Evolutionary conservation across 2,888 invertebrate species (phyloP), one percentile per base, ranked within the genome.

Genomic region (Nasonia oneida): DNA sequence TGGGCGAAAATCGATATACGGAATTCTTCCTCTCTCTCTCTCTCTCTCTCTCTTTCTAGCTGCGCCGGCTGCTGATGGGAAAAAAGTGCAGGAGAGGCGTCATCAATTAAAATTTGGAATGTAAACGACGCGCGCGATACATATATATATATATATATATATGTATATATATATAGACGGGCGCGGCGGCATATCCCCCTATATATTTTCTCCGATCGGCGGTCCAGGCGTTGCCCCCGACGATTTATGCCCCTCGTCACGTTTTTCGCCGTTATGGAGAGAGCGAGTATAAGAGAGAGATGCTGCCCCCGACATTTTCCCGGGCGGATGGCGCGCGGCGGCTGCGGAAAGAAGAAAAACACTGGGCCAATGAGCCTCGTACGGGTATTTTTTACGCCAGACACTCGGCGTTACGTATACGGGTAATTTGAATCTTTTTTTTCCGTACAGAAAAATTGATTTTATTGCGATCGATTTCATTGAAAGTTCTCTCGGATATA

Each of bases 41-140:
- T 23, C 23, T 23, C 53, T 79, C 78, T 29, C 29, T 29, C 29
- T 29, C 29, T 29, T 1, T 29, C 29, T 29, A 74, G 29, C 78
- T 47, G 71, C 57, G 37, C 37, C 4, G 37, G 37, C 37, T 3
- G 37, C 61, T 77, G 29, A 23, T 23, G 64, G 64, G 64, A 64
- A 29, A 29, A 23, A 29, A 80, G 81, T 12, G 39, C 23, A 50
- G 67, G n/a, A 33, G 87, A 33, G 87, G 86, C 86, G 86, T 90
- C 90, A 89, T 89, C 89, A 88, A 89, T 90, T 90, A 53, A 53
- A 53, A 53, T 18, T 53, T 53, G 8, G n/a, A 61, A 61, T 37
- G 3, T 37, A 37, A 61, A 61, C n/a, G 23, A 47, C 6, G 8
- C n/a, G n/a, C 10, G 6, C 29, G 29, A 29, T 29, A 29, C 29